Conservation (phyloP, 2,113 vertebrate genomes). For the Tenebrosternarchus preto region DNA sequence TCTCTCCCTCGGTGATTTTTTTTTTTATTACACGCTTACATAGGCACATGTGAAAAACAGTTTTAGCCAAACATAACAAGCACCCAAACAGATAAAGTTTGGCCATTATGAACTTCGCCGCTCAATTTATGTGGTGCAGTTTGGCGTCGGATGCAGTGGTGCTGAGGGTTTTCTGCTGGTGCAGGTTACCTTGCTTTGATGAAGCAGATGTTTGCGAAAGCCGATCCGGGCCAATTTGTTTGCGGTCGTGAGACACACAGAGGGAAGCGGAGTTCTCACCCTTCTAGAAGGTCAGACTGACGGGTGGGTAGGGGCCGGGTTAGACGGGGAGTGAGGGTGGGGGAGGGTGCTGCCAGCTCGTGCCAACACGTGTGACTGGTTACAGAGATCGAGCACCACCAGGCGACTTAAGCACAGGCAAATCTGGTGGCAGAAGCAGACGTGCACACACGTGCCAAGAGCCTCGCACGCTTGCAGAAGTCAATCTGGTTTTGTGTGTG, state of each 20-base stretch:
- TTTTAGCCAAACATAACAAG: slow-evolving; percentile 43
- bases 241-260: slow-evolving; percentile 45
- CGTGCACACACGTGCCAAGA: slow-evolving; percentile 21
- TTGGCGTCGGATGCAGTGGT: slow-evolving; percentile 31
- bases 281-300: slow-evolving; percentile 45
- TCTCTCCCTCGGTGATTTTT: slow-evolving; percentile 24
- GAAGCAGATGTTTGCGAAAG: slow-evolving; percentile 49
- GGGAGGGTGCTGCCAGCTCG: slow-evolving; percentile 36
- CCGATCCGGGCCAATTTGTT: slow-evolving; percentile 44
- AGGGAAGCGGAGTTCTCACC: slow-evolving; percentile 35
- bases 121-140: slow-evolving; percentile 37
- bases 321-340: slow-evolving; percentile 23
- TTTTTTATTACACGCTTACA: slow-evolving; percentile 34
- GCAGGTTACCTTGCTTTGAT: slow-evolving; percentile 41
- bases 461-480: slow-evolving; percentile 24
- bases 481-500: neutral
- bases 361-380: slow-evolving; percentile 53
- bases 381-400: slow-evolving; percentile 57
- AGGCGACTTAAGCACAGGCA: slow-evolving; percentile 47
- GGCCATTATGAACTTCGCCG: slow-evolving; percentile 22
- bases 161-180: slow-evolving; percentile 32
- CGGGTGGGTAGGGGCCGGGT: slow-evolving; percentile 26
- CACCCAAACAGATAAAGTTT: slow-evolving; percentile 43
- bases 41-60: slow-evolving; percentile 21
- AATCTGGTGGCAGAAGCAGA: slow-evolving; percentile 42